Evolutionary conservation across 2,797 vertebrate species (phyloP).

Genomic region (Paedocypris micromegethes): DNA sequence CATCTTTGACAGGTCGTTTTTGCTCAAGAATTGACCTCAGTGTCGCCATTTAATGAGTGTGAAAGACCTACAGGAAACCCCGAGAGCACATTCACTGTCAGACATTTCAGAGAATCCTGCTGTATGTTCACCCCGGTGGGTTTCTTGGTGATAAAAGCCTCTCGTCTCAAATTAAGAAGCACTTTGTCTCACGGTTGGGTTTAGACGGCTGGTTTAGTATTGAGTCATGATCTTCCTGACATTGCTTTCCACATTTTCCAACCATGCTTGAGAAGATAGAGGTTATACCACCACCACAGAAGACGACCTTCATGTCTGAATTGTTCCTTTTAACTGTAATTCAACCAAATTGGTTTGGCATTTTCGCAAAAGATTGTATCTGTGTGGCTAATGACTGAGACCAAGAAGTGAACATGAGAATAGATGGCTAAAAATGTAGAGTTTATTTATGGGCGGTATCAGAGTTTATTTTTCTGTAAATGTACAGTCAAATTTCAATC

Average conservation of each 20-base stretch:
- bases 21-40: neutral
- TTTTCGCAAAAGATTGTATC: conserved; percentile 7
- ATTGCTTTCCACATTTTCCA: conserved; percentile 10
- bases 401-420: too few species aligned
- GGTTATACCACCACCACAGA: conserved; percentile 2
- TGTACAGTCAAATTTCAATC: too few species aligned
- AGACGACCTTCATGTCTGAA: neutral
- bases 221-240: conserved; percentile 43
- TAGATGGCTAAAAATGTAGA: too few species aligned
- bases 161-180: conserved; percentile 10
- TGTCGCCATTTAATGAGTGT: neutral
- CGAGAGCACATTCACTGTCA: conserved; percentile 6
- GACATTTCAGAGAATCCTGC: conserved; percentile 22
- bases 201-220: conserved; percentile 31
- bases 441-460: too few species aligned
- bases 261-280: conserved; percentile 17
- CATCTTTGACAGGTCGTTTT: too few species aligned
- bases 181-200: conserved; percentile 15
- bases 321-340: conserved; percentile 10
- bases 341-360: conserved; percentile 7
- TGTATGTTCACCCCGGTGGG: conserved; percentile 1
- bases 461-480: too few species aligned
- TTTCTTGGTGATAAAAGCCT: conserved; percentile 12
- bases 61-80: conserved; percentile 17
- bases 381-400: neutral